Evolutionary conservation across 2,888 invertebrate genomes (phyloP).

Genomic region (Allacma fusca): DNA sequence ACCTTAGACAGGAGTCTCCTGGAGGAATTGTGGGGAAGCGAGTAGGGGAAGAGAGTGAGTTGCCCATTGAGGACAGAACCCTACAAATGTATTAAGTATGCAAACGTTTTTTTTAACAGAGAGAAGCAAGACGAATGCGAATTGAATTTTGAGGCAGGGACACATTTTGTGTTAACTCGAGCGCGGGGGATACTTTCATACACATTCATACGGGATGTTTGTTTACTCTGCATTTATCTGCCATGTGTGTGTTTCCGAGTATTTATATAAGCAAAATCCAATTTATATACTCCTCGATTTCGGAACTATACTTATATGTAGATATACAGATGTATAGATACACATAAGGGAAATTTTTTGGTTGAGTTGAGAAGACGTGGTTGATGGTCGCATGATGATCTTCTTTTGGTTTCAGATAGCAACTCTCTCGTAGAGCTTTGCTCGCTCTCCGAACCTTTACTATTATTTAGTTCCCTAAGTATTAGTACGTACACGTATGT

Average conservation of each 20-base stretch:
- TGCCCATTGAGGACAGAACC: conserved; percentile 24
- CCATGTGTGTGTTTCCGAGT: neutral
- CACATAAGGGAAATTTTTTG: conserved; percentile 29
- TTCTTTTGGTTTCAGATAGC: conserved; percentile 16
- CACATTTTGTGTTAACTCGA: conserved; percentile 48
- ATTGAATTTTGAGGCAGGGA: conserved; percentile 49
- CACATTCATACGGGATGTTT: conserved; percentile 34
- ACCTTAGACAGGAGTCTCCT: conserved; percentile 39
- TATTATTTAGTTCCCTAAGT: no score
- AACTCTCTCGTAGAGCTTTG: neutral
- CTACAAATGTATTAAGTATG: conserved; percentile 47
- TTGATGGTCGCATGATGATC: conserved; percentile 48
- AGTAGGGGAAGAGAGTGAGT: conserved; percentile 16
- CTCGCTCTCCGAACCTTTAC: no score
- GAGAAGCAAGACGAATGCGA: conserved; percentile 47
- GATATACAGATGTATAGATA: neutral
- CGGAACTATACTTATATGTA: neutral
- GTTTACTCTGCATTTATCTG: conserved; percentile 33
- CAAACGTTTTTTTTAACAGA: conserved; percentile 42
- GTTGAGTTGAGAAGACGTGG: conserved; percentile 35
- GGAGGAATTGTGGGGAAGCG: conserved; percentile 42
- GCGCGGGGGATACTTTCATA: conserved; percentile 46
- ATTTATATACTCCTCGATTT: neutral
- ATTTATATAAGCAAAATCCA: conserved; percentile 17
- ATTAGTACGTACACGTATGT: no score